Conservation (phyloP, 2,113 vertebrate genomes). For the Equus przewalskii region DNA sequence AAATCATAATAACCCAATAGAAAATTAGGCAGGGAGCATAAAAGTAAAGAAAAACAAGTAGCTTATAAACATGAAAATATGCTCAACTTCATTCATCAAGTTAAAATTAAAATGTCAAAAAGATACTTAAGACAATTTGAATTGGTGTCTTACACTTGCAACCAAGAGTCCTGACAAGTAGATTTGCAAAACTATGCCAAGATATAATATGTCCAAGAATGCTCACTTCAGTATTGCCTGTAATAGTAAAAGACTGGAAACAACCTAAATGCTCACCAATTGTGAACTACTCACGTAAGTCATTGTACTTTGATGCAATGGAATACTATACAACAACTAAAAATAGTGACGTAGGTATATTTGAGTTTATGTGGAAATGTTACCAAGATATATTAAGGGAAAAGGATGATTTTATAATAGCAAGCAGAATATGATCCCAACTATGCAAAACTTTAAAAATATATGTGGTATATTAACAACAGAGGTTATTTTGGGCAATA, state of each 20-base stretch:
- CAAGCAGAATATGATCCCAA: neutral
- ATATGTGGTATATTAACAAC: neutral
- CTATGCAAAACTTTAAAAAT: neutral
- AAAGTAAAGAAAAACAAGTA: neutral
- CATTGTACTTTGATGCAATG: neutral
- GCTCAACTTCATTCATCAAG: neutral
- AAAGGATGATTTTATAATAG: neutral
- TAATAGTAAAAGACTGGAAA: neutral
- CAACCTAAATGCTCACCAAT: neutral
- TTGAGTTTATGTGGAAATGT: neutral
- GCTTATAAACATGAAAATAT: constrained; percentile 18
- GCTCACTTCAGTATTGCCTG: neutral
- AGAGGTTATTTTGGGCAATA: neutral
- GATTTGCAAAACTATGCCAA: neutral
- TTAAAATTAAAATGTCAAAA: constrained; percentile 37
- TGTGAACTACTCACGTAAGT: neutral
- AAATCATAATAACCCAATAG: neutral
- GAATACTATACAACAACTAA: neutral
- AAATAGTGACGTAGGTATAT: neutral
- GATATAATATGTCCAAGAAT: neutral
- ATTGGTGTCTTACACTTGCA: neutral
- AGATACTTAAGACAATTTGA: neutral
- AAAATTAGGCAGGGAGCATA: neutral
- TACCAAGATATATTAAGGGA: neutral
- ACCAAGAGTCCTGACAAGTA: neutral